These are phyloP conservation scores for Sitobion miscanthi DNA, from an alignment of 1,140 invertebrate genomes.

Conservation along the genomic window DNA sequence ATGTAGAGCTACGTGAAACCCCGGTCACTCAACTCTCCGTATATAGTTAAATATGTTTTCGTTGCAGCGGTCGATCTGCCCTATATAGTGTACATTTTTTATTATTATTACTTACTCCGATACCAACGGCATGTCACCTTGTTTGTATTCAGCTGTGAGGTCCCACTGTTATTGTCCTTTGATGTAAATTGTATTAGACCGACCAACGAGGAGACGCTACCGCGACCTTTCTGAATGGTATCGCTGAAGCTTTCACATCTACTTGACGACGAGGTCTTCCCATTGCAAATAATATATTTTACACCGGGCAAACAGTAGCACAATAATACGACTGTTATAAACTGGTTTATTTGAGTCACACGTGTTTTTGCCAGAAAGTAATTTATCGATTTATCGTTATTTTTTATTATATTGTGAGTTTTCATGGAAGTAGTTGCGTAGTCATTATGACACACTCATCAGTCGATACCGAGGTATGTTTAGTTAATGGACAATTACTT, in stretches of 20 bases:
- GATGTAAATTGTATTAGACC: neutral
- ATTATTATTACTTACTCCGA: neutral
- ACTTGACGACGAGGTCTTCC: neutral
- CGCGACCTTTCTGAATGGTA: neutral
- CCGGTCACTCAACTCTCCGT: neutral
- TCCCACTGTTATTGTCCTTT: neutral
- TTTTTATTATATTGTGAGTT: neutral
- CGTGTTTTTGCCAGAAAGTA: neutral
- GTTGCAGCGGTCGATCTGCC: neutral
- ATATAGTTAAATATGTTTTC: neutral
- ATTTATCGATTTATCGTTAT: neutral
- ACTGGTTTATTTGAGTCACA: slow-evolving; percentile 16
- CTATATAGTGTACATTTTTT: neutral
- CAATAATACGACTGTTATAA: neutral
- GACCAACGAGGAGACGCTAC: neutral
- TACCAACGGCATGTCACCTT: neutral
- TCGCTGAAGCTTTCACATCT: neutral
- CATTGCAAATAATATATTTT: neutral
- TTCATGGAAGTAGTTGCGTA: neutral
- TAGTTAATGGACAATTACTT: neutral
- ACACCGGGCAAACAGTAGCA: neutral
- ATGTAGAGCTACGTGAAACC: neutral
- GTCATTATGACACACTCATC: neutral
- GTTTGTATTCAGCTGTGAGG: neutral
- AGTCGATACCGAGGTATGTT: neutral